Percentiles rank a stretch among this genome's conserved stretches.
Conservation (phyloP, 1,140 invertebrate species). For the Drosophila orosa region DNA sequence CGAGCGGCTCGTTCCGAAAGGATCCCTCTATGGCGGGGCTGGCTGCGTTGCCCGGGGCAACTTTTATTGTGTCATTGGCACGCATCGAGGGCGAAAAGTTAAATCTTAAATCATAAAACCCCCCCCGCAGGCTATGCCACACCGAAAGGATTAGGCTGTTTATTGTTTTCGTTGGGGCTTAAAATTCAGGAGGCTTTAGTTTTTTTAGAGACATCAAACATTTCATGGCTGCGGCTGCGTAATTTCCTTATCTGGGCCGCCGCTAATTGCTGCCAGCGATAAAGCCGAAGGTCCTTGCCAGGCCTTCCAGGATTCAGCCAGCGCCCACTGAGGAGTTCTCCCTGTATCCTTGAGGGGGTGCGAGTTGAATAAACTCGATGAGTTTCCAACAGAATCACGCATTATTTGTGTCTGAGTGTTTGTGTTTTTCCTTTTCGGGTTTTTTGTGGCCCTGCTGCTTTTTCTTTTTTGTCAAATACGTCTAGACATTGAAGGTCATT, state of each 20-base stretch:
- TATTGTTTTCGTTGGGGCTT: slow-evolving; percentile 30
- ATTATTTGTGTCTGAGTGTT: slow-evolving; percentile 65
- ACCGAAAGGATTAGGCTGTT: slow-evolving; percentile 35
- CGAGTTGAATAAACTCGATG: slow-evolving; percentile 72
- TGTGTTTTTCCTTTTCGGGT: slow-evolving; percentile 19
- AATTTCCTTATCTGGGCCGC: slow-evolving; percentile 50
- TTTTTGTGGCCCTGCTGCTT: slow-evolving; percentile 45
- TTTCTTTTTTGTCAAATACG: slow-evolving; percentile 75
- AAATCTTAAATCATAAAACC: slow-evolving; percentile 72
- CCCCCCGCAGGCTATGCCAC: neutral
- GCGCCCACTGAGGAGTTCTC: neutral
- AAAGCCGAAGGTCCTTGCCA: slow-evolving; percentile 32
- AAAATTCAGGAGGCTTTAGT: slow-evolving; percentile 13
- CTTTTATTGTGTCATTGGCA: slow-evolving; percentile 76
- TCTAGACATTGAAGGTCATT: slow-evolving; percentile 80
- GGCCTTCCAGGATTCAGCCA: neutral
- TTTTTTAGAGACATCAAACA: slow-evolving; percentile 25
- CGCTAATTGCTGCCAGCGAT: slow-evolving; percentile 63
- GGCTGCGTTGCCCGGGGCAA: slow-evolving; percentile 49
- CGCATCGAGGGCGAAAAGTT: slow-evolving; percentile 64
- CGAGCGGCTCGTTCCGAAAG: slow-evolving; percentile 62
- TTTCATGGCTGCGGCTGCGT: slow-evolving; percentile 25
- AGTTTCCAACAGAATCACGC: slow-evolving; percentile 58
- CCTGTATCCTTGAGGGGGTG: slow-evolving; percentile 1
- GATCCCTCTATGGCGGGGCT: slow-evolving; percentile 29